Base-by-base conservation (phyloP, 2,113 vertebrate species). In the Gallinago media region DNA sequence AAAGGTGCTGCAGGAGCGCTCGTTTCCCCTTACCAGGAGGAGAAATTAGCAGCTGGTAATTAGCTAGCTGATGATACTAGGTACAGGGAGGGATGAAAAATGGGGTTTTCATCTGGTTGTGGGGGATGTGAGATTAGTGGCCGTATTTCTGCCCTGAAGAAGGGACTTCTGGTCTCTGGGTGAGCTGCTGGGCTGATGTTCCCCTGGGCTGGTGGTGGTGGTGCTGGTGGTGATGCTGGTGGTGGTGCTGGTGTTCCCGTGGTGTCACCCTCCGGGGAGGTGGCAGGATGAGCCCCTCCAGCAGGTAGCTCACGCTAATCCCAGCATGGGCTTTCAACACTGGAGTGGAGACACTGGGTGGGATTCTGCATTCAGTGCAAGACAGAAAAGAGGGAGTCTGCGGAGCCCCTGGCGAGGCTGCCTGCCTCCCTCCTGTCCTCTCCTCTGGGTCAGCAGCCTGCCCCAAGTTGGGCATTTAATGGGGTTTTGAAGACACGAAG, bases 361-460 rank as follows among this genome's bases (percentile, higher is more conserved):
- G 17, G 18, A 70, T 85, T 58, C 34, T 86, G 25, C 44, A 38
- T 38, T 56, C 25, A 38, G 25, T 26, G 52, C 23, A 49, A 11
- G 61, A 17, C 9, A 62, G 42, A 68, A 58, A 61, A 55, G 12
- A 14, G 36, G 47, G 12, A 1, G 2, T 78, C 78, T 80, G n/a
- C 49, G 59, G 68, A 55, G 40, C 31, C 89, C 13, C 12, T 59
- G 83, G 18, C 2, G 9, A 19, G 62, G 10, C 68, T 54, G 38
- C 26, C 19, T 68, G 15, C 21, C 5, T 78, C 38, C 31, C 26
- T 89, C 19, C 50, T 62, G 50, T 13, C 55, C 6, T 2, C 61
- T 84, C 8, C 22, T 71, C 12, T 10, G 13, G 46, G 34, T 4
- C 1, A 0, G 42, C 36, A 46, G 27, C 0, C 0, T 72, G 34